phyloP scores from a whole-genome alignment of 2,797 vertebrate species.

The Momotus momota region DNA sequence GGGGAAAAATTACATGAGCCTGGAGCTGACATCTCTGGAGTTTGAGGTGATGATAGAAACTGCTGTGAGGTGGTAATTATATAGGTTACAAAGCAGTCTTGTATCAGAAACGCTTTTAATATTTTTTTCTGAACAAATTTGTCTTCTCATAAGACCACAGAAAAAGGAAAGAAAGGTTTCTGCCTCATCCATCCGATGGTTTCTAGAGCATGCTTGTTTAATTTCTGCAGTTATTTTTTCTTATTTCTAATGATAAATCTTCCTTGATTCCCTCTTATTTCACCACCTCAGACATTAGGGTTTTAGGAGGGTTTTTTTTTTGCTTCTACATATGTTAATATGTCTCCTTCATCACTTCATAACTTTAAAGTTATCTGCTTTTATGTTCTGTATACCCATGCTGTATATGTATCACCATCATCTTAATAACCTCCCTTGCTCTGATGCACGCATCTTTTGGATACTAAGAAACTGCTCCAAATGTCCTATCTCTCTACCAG shows the following conservation, averaged over 20 bases:
- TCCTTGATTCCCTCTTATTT: background rate
- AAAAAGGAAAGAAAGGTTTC: background rate
- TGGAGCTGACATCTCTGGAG: background rate
- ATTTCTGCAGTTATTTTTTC: background rate
- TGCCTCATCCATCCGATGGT: background rate
- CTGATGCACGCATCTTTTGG: background rate
- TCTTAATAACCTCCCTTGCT: background rate
- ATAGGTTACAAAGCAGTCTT: slow-evolving; percentile 5
- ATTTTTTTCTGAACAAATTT: slow-evolving; percentile 18
- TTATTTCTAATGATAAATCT: background rate
- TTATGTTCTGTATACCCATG: background rate
- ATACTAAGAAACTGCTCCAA: background rate
- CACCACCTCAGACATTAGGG: background rate
- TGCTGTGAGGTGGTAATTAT: background rate
- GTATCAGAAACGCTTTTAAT: slow-evolving; percentile 17
- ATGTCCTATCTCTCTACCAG: background rate
- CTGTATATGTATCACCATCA: background rate
- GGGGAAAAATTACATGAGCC: slow-evolving; percentile 31
- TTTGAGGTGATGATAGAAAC: background rate
- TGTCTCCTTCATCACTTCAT: background rate
- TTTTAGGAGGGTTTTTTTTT: background rate
- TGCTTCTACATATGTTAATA: background rate
- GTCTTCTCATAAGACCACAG: background rate
- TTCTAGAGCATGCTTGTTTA: background rate
- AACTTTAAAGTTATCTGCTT: background rate